Base-by-base conservation (phyloP, 1,140 invertebrate species). In the Lordiphosa mommai region DNA sequence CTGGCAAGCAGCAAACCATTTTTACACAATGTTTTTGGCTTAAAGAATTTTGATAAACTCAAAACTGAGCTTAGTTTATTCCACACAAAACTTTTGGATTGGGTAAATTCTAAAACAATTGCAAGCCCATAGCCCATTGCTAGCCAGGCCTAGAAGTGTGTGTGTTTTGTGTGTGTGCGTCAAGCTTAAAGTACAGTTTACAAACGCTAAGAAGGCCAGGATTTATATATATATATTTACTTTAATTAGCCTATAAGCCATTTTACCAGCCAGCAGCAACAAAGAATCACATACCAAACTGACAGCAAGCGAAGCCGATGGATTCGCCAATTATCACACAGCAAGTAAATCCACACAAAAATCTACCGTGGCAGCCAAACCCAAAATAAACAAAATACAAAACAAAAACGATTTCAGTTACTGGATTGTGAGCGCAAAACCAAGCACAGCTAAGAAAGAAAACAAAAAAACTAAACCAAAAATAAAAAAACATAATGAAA, bases 171-270 rank as follows among this genome's bases (percentile, higher is more conserved):
- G 23, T 27, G 6, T 20, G 3, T 4, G 3, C 17, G 3, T 20
- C 17, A 20, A 27, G 6, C 23, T 27, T 27, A 27, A 63, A 59
- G 71, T 76, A 76, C 77, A 82, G 76, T 82, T 82, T 84, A 76
- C 76, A 80, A 33, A 37, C 30, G 61, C 7, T n/a, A 14, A 27
- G 7, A 7, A 52, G 60, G 70, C 56, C 65, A 53, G 71, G 20
- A 50, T 20, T 47, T 69, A 61, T 17, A 1, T 17, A 17, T 17
- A 17, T 17, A n/a, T n/a, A n/a, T n/a, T n/a, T n/a, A n/a, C 3
- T 17, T 17, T 17, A 63, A 65, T 33, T 58, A 71, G 53, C 61
- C 59, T 61, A 32, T 14, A 56, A 37, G 72, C 17, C 52, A 79
- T 38, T 56, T 41, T 38, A 30, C 34, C 50, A 16, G 33, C 36